Conservation (phyloP, 2,113 vertebrate genomes). For the Phaetusa simplex region DNA sequence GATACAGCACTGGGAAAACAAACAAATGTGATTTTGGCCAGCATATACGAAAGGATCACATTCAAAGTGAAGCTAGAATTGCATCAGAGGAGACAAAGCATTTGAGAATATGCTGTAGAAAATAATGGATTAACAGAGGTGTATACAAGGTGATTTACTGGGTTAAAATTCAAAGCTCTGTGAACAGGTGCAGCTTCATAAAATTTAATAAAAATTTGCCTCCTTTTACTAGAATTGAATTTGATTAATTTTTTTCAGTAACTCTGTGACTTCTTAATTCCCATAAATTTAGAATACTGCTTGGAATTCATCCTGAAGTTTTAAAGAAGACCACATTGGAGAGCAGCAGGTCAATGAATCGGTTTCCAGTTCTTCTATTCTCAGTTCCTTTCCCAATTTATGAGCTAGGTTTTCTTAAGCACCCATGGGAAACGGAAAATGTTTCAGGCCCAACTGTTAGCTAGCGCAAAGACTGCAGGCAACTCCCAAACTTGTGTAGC, state of each 20-base stretch:
- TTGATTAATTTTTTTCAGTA: not conserved
- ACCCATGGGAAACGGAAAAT: not conserved
- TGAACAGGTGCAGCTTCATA: not conserved
- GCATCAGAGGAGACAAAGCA: not conserved
- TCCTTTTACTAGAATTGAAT: not conserved
- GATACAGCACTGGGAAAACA: constrained; percentile 58
- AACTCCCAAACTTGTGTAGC: not conserved
- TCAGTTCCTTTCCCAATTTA: constrained; percentile 7
- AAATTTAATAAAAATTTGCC: not conserved
- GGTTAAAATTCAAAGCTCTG: not conserved
- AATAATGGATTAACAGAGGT: not conserved
- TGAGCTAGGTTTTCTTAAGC: not conserved
- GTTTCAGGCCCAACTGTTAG: not conserved
- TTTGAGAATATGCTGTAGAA: not conserved
- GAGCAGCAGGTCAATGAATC: not conserved
- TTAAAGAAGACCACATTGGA: not conserved
- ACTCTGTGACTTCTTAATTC: not conserved
- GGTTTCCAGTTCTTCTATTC: constrained; percentile 10
- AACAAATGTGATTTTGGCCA: constrained; percentile 46
- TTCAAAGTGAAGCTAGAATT: not conserved
- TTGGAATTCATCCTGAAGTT: constrained; percentile 1
- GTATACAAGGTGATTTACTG: not conserved
- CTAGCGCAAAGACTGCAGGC: not conserved
- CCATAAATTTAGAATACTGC: not conserved
- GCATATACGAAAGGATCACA: not conserved